Conservation (phyloP, 2,888 invertebrate species). For the Drosophila eohydei region DNA sequence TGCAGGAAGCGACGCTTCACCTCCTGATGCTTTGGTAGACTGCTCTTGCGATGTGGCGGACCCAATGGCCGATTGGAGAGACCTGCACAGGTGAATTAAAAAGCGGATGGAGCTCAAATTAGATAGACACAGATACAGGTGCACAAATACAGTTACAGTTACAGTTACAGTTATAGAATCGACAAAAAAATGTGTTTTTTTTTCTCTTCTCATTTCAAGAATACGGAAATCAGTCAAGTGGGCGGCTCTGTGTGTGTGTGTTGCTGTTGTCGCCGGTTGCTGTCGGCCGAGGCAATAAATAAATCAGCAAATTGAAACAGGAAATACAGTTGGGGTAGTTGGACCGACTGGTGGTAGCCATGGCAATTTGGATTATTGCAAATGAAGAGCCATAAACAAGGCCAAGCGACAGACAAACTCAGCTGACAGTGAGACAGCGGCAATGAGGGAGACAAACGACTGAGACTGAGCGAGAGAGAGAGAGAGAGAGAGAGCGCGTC, state of each 20-base stretch:
- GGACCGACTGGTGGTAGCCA: slow-evolving; percentile 62
- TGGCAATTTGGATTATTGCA: slow-evolving; percentile 76
- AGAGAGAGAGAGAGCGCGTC: not conserved
- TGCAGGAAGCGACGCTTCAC: slow-evolving; percentile 85
- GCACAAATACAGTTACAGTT: not conserved
- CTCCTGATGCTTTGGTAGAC: slow-evolving; percentile 85
- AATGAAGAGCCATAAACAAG: slow-evolving; percentile 58
- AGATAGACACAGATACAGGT: slow-evolving; percentile 18
- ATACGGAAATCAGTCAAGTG: slow-evolving; percentile 55
- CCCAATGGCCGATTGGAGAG: slow-evolving; percentile 84
- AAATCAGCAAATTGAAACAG: slow-evolving; percentile 73
- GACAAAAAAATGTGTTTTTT: not conserved
- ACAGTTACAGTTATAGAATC: not conserved
- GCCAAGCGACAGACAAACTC: slow-evolving; percentile 17
- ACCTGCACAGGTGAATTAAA: slow-evolving; percentile 65
- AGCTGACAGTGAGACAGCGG: not conserved
- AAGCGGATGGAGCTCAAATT: slow-evolving; percentile 7
- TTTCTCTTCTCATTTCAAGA: slow-evolving; percentile 11
- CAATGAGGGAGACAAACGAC: not conserved
- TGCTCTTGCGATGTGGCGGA: slow-evolving; percentile 85
- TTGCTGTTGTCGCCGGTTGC: slow-evolving; percentile 6
- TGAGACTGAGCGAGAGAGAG: not conserved
- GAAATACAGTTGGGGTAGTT: slow-evolving; percentile 68
- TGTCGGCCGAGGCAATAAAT: slow-evolving; percentile 66
- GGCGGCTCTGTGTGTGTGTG: slow-evolving; percentile 15